These are phyloP conservation scores for Eubasilissa regina DNA, from an alignment of 1,140 invertebrate species.

Conservation along the genomic window DNA sequence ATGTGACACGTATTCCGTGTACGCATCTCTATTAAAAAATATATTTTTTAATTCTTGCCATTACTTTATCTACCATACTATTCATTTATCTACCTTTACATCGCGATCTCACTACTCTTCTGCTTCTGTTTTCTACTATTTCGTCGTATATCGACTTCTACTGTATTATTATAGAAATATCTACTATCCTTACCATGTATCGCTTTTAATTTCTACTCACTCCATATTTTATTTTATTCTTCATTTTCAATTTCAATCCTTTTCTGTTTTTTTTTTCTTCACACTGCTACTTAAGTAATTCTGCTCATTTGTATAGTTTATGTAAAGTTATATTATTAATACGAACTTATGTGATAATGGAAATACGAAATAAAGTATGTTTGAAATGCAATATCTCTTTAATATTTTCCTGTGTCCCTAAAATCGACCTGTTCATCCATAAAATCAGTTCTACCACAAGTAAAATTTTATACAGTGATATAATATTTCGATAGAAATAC, in stretches of 20 bases:
- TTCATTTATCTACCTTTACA: no score
- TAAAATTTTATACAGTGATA: no score
- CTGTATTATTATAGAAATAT: no score
- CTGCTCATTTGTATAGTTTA: not conserved
- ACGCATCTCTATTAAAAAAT: no score
- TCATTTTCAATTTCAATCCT: conserved; percentile 1
- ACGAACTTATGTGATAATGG: not conserved
- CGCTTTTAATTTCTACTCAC: not conserved
- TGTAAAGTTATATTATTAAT: not conserved
- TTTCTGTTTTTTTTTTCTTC: conserved; percentile 6
- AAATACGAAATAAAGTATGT: not conserved
- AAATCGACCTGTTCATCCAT: no score
- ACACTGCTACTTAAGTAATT: not conserved
- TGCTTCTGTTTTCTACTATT: not conserved
- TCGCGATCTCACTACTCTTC: not conserved
- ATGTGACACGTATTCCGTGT: no score
- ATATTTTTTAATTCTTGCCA: conserved; percentile 35
- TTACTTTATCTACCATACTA: conserved; percentile 1
- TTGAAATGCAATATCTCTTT: not conserved
- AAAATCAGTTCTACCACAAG: no score
- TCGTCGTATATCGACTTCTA: no score
- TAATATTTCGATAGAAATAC: no score
- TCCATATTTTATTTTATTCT: conserved; percentile 4
- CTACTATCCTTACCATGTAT: not conserved
- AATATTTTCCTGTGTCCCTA: not conserved